Conservation (phyloP, 2,797 vertebrate genomes). For the Anableps anableps region DNA sequence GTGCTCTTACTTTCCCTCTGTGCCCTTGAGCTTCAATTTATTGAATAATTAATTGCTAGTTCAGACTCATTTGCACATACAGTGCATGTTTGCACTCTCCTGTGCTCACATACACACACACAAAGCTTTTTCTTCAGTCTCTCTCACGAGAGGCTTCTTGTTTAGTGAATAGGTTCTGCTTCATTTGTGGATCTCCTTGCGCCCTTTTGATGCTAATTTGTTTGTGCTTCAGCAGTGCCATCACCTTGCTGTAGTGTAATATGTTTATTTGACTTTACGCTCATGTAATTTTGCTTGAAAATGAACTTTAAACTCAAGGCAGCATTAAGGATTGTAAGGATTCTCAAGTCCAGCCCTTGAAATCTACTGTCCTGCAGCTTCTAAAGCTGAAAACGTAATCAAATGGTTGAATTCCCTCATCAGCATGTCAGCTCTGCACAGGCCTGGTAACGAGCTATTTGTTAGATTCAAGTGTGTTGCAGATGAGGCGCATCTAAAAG, state of each 20-base stretch:
- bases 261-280: neutral
- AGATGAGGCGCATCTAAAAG: too few species aligned
- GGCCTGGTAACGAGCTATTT: too few species aligned
- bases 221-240: conserved; percentile 15
- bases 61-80: conserved; percentile 44
- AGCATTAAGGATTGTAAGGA: neutral
- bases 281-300: too few species aligned
- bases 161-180: conserved; percentile 53
- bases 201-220: conserved; percentile 13
- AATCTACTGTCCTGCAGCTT: neutral
- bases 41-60: conserved; percentile 68
- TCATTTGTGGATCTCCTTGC: conserved; percentile 37
- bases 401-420: too few species aligned
- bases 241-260: neutral
- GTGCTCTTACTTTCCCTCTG: conserved; percentile 39
- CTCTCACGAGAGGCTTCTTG: conserved; percentile 21
- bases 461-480: too few species aligned
- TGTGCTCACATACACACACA: neutral
- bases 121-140: neutral
- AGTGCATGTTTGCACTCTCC: neutral
- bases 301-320: neutral
- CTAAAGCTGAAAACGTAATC: neutral
- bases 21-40: conserved; percentile 51
- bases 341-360: neutral
- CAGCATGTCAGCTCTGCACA: too few species aligned